Percentiles rank a stretch among this genome's conserved stretches.
These are phyloP conservation scores for Drosophila nannoptera DNA, from an alignment of 1,140 invertebrate species.

Conservation along the genomic window DNA sequence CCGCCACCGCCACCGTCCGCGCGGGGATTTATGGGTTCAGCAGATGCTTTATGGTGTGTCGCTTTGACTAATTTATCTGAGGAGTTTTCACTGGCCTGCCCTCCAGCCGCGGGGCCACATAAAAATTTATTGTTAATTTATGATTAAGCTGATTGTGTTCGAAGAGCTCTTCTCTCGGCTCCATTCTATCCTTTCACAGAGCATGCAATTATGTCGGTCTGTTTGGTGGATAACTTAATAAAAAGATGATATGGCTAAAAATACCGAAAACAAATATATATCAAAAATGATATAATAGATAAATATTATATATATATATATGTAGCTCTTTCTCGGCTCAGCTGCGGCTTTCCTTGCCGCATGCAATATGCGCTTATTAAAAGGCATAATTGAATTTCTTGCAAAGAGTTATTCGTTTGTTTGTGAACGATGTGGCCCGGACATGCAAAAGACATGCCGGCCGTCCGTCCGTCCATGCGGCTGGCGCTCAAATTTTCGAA, in stretches of 20 bases:
- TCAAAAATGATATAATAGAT: neutral
- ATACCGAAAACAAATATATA: neutral
- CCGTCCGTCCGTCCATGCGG: slow-evolving; percentile 3
- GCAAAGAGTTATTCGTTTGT: slow-evolving; percentile 70
- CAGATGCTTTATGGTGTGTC: slow-evolving; percentile 78
- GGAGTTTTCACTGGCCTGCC: slow-evolving; percentile 24
- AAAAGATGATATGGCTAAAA: no score
- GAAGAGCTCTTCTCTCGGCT: slow-evolving; percentile 40
- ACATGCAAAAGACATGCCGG: slow-evolving; percentile 60
- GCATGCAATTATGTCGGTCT: slow-evolving; percentile 5
- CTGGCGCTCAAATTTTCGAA: slow-evolving; percentile 68
- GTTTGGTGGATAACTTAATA: no score
- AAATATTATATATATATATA: neutral
- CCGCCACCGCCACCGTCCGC: slow-evolving; percentile 47
- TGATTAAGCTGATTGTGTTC: slow-evolving; percentile 68
- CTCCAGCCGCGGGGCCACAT: slow-evolving; percentile 29
- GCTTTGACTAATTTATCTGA: slow-evolving; percentile 78
- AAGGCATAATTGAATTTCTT: slow-evolving; percentile 78
- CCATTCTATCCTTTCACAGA: slow-evolving; percentile 20
- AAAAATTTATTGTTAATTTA: slow-evolving; percentile 70
- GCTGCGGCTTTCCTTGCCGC: slow-evolving; percentile 2
- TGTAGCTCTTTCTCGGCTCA: no score
- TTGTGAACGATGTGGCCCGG: slow-evolving; percentile 69
- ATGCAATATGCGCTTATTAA: slow-evolving; percentile 60
- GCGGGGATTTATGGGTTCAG: slow-evolving; percentile 73